Evolutionary conservation across 1,140 invertebrate genomes (phyloP).

Genomic region (Eueides isabella): DNA sequence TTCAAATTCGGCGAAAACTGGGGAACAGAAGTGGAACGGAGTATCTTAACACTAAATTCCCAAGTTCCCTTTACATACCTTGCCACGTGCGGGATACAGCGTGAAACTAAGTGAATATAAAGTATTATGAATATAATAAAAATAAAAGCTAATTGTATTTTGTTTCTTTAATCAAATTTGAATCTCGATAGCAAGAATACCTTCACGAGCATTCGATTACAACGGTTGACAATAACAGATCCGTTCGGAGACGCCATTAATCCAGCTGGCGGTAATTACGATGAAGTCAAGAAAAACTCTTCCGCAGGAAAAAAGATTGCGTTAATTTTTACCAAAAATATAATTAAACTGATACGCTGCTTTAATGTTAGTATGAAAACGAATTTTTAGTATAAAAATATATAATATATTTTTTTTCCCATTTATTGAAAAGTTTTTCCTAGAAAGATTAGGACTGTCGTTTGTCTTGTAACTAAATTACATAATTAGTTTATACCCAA

Average conservation of each 20-base stretch:
- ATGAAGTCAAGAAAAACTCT: slow-evolving; percentile 17
- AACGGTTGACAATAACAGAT: slow-evolving; percentile 22
- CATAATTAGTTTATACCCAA: not conserved
- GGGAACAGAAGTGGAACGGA: no score
- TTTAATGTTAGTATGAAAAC: no score
- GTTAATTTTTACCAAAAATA: not conserved
- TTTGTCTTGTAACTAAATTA: not conserved
- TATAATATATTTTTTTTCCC: no score
- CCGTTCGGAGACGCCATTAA: slow-evolving; percentile 22
- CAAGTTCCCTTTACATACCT: no score
- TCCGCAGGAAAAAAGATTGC: not conserved
- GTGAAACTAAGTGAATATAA: not conserved
- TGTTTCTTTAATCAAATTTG: slow-evolving; percentile 1
- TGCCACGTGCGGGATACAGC: no score
- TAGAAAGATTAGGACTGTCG: not conserved
- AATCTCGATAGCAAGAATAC: slow-evolving; percentile 8
- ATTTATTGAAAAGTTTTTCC: not conserved
- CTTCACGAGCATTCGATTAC: slow-evolving; percentile 20
- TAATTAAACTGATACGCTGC: not conserved
- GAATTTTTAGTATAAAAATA: no score
- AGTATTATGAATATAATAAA: not conserved
- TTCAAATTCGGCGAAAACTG: no score
- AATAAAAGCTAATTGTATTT: not conserved
- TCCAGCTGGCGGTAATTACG: slow-evolving; percentile 25
- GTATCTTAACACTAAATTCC: no score